Percentiles rank a stretch among this genome's conserved stretches.
Evolutionary conservation across 2,888 invertebrate genomes (phyloP).

Genomic region (Brenthis ino): DNA sequence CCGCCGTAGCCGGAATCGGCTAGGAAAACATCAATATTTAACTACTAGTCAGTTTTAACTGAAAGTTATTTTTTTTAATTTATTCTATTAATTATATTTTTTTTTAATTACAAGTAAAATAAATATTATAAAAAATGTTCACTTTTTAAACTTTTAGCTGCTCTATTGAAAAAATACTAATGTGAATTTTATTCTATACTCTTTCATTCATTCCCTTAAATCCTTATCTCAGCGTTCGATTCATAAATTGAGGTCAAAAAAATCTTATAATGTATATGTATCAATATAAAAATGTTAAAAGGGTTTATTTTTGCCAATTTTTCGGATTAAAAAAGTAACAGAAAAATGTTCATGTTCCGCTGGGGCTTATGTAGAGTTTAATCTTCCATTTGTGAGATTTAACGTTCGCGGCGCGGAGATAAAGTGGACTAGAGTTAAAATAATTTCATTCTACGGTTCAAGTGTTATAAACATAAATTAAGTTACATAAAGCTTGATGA

Average conservation of each 20-base stretch:
- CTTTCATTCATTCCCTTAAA: too few relatives aligned
- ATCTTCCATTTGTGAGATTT: constrained; percentile 36
- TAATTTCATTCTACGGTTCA: constrained; percentile 26
- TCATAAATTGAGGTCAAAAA: background rate
- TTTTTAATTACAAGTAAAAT: too few relatives aligned
- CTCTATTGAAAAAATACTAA: too few relatives aligned
- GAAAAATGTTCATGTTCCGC: constrained; percentile 32
- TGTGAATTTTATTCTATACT: too few relatives aligned
- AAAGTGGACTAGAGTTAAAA: constrained; percentile 30
- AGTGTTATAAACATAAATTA: constrained; percentile 22
- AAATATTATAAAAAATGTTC: too few relatives aligned
- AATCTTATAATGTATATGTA: background rate
- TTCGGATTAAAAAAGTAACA: constrained; percentile 34
- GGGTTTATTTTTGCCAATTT: constrained; percentile 29
- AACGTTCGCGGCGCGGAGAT: constrained; percentile 29
- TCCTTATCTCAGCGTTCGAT: background rate
- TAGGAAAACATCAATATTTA: too few relatives aligned
- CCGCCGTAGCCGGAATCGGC: too few relatives aligned
- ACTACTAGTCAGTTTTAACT: too few relatives aligned
- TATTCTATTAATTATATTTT: too few relatives aligned
- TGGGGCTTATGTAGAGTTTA: constrained; percentile 36
- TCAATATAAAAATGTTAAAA: constrained; percentile 21
- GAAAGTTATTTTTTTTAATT: too few relatives aligned
- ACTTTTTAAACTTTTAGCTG: too few relatives aligned
- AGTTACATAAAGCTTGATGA: constrained; percentile 8